Evolutionary conservation across 2,113 vertebrate genomes (phyloP).

Genomic region (Bothrops jararaca): DNA sequence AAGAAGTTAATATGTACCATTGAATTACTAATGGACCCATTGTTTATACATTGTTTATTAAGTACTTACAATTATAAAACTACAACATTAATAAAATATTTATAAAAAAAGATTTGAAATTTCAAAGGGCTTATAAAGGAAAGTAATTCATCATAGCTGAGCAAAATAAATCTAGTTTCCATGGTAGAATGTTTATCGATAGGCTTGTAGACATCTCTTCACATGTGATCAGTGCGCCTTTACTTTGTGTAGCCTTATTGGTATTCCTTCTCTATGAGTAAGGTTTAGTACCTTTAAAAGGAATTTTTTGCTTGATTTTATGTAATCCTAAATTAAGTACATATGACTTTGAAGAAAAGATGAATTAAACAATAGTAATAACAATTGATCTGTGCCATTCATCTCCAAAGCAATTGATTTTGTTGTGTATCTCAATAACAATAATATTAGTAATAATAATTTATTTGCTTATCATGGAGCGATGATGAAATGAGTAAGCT

Average conservation of each 20-base stretch:
- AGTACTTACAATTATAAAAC: too few relatives aligned
- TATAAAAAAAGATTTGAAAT: neutral
- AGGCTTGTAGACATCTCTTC: neutral
- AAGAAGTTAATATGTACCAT: too few relatives aligned
- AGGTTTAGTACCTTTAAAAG: constrained; percentile 7
- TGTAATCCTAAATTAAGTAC: neutral
- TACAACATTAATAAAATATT: too few relatives aligned
- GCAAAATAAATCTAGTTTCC: neutral
- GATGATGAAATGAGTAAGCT: neutral
- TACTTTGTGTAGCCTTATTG: neutral
- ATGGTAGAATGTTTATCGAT: neutral
- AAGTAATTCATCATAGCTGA: neutral
- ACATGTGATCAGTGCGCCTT: neutral
- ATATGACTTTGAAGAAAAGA: neutral
- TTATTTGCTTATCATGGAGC: neutral
- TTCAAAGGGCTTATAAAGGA: neutral
- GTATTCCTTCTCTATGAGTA: neutral
- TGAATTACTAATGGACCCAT: too few relatives aligned
- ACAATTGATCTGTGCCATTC: neutral
- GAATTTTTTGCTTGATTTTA: constrained; percentile 2
- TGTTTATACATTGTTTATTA: too few relatives aligned
- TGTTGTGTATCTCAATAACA: neutral
- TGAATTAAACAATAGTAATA: neutral
- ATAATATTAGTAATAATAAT: neutral
- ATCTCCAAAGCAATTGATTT: neutral